Base-by-base conservation (phyloP, 1,140 invertebrate genomes). In the Pogonomyrmex barbatus region DNA sequence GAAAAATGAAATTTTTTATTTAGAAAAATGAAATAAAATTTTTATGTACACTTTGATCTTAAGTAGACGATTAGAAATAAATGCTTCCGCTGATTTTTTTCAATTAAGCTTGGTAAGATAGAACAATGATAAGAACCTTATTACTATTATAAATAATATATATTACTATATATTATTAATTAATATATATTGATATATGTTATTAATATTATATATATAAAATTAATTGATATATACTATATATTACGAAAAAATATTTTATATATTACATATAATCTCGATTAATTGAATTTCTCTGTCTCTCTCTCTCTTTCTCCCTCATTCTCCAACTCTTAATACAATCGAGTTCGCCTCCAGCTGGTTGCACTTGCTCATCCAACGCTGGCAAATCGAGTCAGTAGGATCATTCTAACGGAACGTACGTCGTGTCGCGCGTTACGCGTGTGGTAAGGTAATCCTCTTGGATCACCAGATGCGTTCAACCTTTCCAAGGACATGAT, bases 351-450 rank as follows among this genome's bases (percentile, higher is more conserved):
- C 36, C 36, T 68, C 47, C 78, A 81, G 60, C 54, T 82, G 63
- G 56, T 58, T 71, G 70, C 87, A 68, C 52, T 87, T 56, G 87
- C 24, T 30, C 36, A 33, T 47, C 88, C 82, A 52, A 42, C 54
- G 71, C 75, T 70, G 50, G 78, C 75, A 52, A 89, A 89, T 85
- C 60, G 85, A 90, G 89, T 89, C 89, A 89, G 88, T 90, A 90
- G 88, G 76, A 75, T 89, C 88, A 63, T 56, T 84, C 88, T 89
- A 89, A 90, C 89, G 89, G 89, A 73, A 84, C 84, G 78, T 78
- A 84, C 24, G 24, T 89, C 87, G 86, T 90, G 50, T 76, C 67
- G 67, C 88, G 85, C 50, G 89, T 90, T 90, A 90, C 89, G 89
- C 88, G 89, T 89, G 85, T 88, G 52, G 75, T 90, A 89, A 89